A percentile compares a stretch with the other conserved stretches of the same genome.
These are phyloP conservation scores for Lathamus discolor DNA, from an alignment of 2,113 vertebrate species.

Conservation along the genomic window DNA sequence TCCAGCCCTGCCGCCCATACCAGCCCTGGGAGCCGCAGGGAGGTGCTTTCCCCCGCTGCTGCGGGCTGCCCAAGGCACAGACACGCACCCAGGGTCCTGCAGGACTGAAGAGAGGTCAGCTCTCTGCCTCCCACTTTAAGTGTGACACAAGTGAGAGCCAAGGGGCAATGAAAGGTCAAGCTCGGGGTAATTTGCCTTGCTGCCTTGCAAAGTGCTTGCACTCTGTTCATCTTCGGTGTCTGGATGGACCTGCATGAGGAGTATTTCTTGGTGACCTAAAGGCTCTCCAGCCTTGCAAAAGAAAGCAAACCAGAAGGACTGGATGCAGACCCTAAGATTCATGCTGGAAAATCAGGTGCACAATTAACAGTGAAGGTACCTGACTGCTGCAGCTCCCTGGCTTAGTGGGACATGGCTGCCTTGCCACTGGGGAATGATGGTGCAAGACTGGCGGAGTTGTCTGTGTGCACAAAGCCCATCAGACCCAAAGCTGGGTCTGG, in stretches of 20 bases:
- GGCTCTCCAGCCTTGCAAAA: background rate
- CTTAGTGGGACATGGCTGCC: rapidly evolving
- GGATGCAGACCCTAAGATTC: background rate
- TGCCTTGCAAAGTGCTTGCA: background rate
- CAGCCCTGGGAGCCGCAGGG: background rate
- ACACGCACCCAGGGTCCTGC: background rate
- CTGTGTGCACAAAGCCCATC: rapidly evolving
- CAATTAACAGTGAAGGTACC: background rate
- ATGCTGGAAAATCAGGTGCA: background rate
- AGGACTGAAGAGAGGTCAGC: background rate
- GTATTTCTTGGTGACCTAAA: background rate
- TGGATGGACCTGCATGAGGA: rapidly evolving
- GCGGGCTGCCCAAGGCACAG: background rate
- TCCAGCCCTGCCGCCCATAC: background rate
- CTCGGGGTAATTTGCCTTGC: background rate
- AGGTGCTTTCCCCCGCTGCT: background rate
- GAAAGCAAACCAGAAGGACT: background rate
- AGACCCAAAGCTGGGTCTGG: background rate
- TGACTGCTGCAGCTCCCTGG: background rate
- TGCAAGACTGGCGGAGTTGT: background rate
- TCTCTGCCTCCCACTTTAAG: background rate
- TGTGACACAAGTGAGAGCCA: background rate
- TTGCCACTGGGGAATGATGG: rapidly evolving
- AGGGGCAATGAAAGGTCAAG: background rate
- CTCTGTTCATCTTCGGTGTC: background rate